A percentile compares a stretch with the other conserved stretches of the same genome.
Conservation (phyloP, 2,888 invertebrate genomes). For the Rhingia campestris region DNA sequence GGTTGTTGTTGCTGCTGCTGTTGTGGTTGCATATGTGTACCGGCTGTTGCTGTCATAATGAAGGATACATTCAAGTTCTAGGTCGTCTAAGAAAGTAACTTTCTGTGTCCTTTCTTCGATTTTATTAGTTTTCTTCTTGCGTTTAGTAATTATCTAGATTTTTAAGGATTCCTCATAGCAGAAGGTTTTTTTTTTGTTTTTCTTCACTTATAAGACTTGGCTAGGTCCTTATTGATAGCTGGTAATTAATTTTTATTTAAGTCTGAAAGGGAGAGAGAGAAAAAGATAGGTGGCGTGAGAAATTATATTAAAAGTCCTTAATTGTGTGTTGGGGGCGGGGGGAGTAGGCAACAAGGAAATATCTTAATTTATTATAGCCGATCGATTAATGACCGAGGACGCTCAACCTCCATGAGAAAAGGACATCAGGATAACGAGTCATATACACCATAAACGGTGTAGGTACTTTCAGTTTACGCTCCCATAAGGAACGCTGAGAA, state of each 20-base stretch:
- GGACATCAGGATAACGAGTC: background rate
- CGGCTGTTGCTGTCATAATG: conserved; percentile 78
- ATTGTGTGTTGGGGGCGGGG: background rate
- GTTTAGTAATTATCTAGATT: conserved; percentile 30
- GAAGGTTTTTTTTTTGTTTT: conserved; percentile 19
- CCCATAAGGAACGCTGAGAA: conserved; percentile 10
- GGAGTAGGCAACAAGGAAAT: background rate
- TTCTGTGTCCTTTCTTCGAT: conserved; percentile 11
- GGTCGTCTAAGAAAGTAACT: conserved; percentile 39
- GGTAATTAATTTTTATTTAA: conserved; percentile 33
- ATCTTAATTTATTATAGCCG: background rate
- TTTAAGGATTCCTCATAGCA: conserved; percentile 40
- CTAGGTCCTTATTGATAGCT: conserved; percentile 9
- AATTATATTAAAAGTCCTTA: background rate
- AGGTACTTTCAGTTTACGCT: background rate
- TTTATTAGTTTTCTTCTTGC: conserved; percentile 5
- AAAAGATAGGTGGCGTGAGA: background rate
- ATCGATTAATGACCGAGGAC: background rate
- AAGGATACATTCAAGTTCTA: conserved; percentile 76
- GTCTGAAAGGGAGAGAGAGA: conserved; percentile 50
- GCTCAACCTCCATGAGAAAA: background rate
- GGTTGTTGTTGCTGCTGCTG: conserved; percentile 64
- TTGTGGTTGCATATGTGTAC: conserved; percentile 58
- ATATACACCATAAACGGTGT: too few species aligned
- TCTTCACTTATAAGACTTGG: background rate